phyloP scores from a whole-genome alignment of 1,140 invertebrate species.

The Drosophila sp. region DNA sequence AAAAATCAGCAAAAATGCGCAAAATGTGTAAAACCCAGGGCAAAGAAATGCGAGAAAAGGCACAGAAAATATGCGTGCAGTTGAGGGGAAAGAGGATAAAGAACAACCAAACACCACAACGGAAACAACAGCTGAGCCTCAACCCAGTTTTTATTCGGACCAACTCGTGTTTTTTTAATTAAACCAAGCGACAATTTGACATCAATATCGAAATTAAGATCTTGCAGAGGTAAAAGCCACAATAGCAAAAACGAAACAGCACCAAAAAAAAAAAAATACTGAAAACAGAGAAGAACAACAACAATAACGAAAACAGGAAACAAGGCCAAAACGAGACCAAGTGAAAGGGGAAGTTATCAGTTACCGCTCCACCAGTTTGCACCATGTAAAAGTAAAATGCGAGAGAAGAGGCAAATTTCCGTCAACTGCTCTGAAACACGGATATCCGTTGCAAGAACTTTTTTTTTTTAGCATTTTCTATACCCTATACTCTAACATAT shows the following conservation, averaged over 20 bases:
- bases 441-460: conserved; percentile 71
- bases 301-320: conserved; percentile 17
- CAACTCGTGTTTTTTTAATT: conserved; percentile 72
- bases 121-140: conserved; percentile 18
- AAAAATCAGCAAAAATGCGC: background rate
- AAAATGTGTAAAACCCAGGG: conserved; percentile 31
- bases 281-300: conserved; percentile 9
- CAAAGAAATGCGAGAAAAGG: conserved; percentile 6
- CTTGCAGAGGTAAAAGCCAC: conserved; percentile 49
- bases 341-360: conserved; percentile 43
- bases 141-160: conserved; percentile 17
- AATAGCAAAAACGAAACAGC: background rate
- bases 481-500: background rate
- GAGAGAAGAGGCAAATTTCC: conserved; percentile 45
- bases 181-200: conserved; percentile 76
- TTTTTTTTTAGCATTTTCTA: background rate
- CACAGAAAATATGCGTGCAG: conserved; percentile 29
- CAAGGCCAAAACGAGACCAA: conserved; percentile 34
- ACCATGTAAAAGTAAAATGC: background rate
- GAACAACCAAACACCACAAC: conserved; percentile 7
- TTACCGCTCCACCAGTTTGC: conserved; percentile 21
- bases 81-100: background rate
- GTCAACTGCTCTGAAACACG: conserved; percentile 52
- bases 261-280: conserved; percentile 5
- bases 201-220: conserved; percentile 82